Percentiles rank a stretch among this genome's conserved stretches.
These are phyloP conservation scores for Eretmochelys imbricata DNA, from an alignment of 2,113 vertebrate species.

Conservation along the genomic window DNA sequence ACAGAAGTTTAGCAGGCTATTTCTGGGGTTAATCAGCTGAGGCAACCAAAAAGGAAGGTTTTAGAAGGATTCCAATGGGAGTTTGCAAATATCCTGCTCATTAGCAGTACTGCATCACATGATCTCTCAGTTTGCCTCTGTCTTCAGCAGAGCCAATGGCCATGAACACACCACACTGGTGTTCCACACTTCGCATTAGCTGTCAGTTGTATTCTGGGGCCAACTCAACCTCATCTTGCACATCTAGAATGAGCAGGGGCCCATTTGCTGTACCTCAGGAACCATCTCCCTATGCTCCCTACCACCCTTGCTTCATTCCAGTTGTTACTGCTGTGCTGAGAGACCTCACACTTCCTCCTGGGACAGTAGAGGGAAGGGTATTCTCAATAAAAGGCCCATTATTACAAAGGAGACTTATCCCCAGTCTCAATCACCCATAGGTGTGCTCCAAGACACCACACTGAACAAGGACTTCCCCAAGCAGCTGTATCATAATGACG, in stretches of 20 bases:
- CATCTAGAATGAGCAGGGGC: neutral
- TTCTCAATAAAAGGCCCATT: neutral
- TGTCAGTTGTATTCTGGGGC: neutral
- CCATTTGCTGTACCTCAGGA: neutral
- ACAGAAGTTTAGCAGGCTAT: neutral
- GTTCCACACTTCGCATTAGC: neutral
- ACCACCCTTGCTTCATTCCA: neutral
- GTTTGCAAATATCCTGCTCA: neutral
- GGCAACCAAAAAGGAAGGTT: neutral
- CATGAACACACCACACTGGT: neutral
- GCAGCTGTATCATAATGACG: accelerated
- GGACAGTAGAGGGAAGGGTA: neutral
- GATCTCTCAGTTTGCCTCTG: neutral
- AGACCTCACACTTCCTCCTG: neutral
- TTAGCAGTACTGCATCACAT: neutral
- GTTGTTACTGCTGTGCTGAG: neutral
- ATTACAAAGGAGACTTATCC: neutral
- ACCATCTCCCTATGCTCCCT: neutral
- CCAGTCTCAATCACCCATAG: neutral
- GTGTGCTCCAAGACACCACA: neutral
- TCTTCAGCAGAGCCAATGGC: neutral
- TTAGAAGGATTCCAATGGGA: neutral
- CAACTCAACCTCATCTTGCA: neutral
- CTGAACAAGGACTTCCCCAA: neutral
- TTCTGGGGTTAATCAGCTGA: neutral